phyloP scores from a whole-genome alignment of 1,140 invertebrate species.

The Bursaphelenchus mucronatus region DNA sequence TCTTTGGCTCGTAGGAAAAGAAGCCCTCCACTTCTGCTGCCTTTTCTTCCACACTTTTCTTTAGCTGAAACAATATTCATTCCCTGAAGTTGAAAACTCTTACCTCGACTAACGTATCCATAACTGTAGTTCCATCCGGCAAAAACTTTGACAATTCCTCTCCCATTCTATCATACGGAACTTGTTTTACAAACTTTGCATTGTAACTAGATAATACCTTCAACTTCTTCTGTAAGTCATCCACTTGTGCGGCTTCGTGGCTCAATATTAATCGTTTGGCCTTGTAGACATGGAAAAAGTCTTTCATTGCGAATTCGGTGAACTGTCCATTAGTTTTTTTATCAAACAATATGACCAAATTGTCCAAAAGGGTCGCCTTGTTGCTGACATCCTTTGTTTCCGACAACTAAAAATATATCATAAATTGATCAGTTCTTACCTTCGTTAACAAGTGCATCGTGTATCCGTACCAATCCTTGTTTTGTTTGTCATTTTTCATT shows the following conservation, averaged over 20 bases:
- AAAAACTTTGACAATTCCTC: conserved; percentile 34
- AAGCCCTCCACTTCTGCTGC: conserved; percentile 31
- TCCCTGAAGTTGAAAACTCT: conserved; percentile 29
- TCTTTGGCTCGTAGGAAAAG: conserved; percentile 40
- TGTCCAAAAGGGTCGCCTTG: conserved; percentile 39
- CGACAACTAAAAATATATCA: conserved; percentile 28
- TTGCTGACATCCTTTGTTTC: conserved; percentile 41
- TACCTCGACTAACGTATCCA: conserved; percentile 35
- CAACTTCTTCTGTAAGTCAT: conserved; percentile 1
- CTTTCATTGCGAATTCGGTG: conserved; percentile 28
- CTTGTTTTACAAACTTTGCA: conserved; percentile 37
- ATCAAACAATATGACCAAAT: conserved; percentile 31
- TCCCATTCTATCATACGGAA: conserved; percentile 22
- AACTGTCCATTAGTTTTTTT: conserved; percentile 33
- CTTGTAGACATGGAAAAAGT: conserved; percentile 39
- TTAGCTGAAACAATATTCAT: conserved; percentile 22
- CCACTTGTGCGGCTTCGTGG: not conserved
- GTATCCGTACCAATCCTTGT: conserved; percentile 35
- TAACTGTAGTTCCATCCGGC: conserved; percentile 30
- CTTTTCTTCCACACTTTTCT: conserved; percentile 38
- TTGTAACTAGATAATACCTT: conserved; percentile 22
- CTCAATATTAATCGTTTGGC: conserved; percentile 9
- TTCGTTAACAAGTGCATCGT: conserved; percentile 33
- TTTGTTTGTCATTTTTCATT: conserved; percentile 38
- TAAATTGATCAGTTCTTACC: conserved; percentile 14